Evolutionary conservation across 2,113 vertebrate genomes (phyloP).

Genomic region (Hoplias malabaricus): DNA sequence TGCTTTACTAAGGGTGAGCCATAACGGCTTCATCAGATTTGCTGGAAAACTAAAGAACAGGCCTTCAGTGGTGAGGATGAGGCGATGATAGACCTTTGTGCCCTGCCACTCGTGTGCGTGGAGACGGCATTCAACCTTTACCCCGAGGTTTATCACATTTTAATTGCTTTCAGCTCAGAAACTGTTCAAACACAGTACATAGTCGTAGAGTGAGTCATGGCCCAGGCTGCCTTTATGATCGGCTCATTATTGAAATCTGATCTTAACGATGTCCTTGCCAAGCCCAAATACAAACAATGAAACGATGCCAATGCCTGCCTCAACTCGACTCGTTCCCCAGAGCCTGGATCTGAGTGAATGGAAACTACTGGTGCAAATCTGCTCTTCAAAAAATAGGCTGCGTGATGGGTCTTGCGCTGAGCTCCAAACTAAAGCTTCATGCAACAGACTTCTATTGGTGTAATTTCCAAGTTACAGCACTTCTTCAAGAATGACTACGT

Average conservation of each 20-base stretch:
- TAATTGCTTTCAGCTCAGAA: not conserved
- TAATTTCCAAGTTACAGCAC: too few relatives aligned
- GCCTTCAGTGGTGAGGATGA: not conserved
- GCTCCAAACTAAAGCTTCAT: not conserved
- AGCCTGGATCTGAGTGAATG: conserved; percentile 11
- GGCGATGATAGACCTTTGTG: not conserved
- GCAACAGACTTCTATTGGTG: too few relatives aligned
- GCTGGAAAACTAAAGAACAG: not conserved
- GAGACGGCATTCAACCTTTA: not conserved
- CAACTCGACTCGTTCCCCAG: conserved; percentile 16
- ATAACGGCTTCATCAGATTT: too few relatives aligned
- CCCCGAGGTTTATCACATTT: not conserved
- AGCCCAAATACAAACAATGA: conserved; percentile 35
- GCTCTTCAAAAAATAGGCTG: conserved; percentile 22
- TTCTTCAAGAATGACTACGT: too few relatives aligned
- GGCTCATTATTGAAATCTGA: conserved; percentile 31
- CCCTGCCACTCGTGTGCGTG: not conserved
- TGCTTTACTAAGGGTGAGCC: too few relatives aligned
- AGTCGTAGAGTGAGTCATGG: not conserved
- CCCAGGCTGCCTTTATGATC: conserved; percentile 2
- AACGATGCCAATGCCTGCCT: conserved; percentile 30
- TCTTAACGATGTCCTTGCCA: conserved; percentile 25
- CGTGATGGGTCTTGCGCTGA: conserved; percentile 35
- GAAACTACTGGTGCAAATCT: conserved; percentile 24
- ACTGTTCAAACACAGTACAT: not conserved